Evolutionary conservation across 2,113 vertebrate genomes (phyloP), one percentile per base, ranked within the genome.

Genomic region (Hippopotamus amphibius): DNA sequence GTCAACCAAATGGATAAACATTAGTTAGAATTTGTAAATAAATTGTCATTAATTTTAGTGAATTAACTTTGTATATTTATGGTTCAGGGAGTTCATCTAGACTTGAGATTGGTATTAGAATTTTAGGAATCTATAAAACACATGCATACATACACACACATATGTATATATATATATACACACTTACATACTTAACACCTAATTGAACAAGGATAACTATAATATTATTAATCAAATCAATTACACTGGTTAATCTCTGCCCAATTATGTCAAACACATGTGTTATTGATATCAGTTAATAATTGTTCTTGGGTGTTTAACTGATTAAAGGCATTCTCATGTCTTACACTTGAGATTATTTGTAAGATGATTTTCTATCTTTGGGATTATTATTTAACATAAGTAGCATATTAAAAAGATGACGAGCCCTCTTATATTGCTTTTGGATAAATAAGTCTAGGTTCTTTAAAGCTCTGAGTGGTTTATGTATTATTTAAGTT

Each of bases 361-460:
- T 88, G 7, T 55, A 50, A 61, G 13, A 90, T n/a, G 24, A 91
- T 88, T 91, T 92, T 21, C 22, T 95, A 6, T 48, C 6, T 81
- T 69, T 55, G 28, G 59, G 37, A 68, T 95, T 96, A 84, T 66
- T 88, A 93, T 82, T 77, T 97, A 41, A 81, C 6, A 46, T 15
- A 43, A 53, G 1, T 80, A 57, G 16, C 85, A 6, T 68, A 57
- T 59, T 65, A 93, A 74, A 26, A 66, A 61, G 57, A 63, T 68
- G 28, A 92, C 11, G 24, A 81, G 8, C 12, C 16, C 7, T 87
- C 9, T 79, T 83, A 71, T 1, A n/a, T 77, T 80, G 21, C 15
- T 89, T 93, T 0, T 43, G 81, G 11, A 83, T 76, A 57, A 94
- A n/a, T 82, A 85, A 89, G 10, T 71, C 8, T 85, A 59, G 55